Conservation (phyloP, 2,888 invertebrate species). For the Athetis lepigone region DNA sequence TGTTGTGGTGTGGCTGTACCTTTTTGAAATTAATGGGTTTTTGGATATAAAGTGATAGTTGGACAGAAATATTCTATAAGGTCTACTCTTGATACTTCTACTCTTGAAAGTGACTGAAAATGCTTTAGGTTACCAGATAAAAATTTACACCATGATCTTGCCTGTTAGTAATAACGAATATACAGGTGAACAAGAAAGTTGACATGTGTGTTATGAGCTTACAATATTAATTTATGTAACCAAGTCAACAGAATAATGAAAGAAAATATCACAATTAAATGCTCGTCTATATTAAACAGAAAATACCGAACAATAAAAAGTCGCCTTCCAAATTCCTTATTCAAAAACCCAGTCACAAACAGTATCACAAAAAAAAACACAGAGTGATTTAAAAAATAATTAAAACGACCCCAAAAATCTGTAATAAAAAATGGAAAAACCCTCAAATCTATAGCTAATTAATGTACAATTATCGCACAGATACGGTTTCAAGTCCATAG, state of each 20-base stretch:
- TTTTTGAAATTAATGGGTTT: too few relatives aligned
- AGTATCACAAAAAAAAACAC: conserved; percentile 4
- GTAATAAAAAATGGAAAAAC: conserved; percentile 42
- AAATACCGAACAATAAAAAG: conserved; percentile 13
- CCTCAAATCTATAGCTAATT: conserved; percentile 71
- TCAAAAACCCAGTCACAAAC: not conserved
- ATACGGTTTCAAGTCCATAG: conserved; percentile 59
- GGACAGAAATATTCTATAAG: too few relatives aligned
- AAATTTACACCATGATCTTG: too few relatives aligned
- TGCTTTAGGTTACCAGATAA: too few relatives aligned
- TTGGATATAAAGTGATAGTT: too few relatives aligned
- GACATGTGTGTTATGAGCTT: too few relatives aligned
- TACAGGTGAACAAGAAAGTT: too few relatives aligned
- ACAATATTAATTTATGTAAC: too few relatives aligned
- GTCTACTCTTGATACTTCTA: too few relatives aligned
- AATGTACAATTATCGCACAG: conserved; percentile 72
- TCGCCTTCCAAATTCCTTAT: not conserved
- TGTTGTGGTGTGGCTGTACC: not conserved
- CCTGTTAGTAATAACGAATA: too few relatives aligned
- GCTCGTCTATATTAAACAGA: not conserved
- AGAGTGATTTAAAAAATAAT: conserved; percentile 36
- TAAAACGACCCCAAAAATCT: conserved; percentile 26
- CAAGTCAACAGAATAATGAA: too few relatives aligned
- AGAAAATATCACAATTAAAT: not conserved
- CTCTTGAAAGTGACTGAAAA: too few relatives aligned